Evolutionary conservation across 2,888 invertebrate genomes (phyloP), one percentile per base, ranked within the genome.

Genomic region (Margaritifera margaritifera): DNA sequence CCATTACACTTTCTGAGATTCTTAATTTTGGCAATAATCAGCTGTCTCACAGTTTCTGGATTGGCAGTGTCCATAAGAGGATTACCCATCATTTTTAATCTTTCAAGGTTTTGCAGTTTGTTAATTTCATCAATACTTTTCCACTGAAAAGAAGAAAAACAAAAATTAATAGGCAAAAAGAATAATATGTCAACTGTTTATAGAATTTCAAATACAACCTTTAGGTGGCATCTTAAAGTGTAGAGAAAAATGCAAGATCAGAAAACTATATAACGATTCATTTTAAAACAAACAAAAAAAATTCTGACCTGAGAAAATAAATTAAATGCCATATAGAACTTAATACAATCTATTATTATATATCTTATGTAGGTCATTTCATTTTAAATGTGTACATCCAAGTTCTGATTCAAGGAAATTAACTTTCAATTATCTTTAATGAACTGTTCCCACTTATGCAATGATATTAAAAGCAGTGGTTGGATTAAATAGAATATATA

Each of bases 91-190:
- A 95, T 92, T 80, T 93, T 93, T 0, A 96, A 90, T 76, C 94
- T 93, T 83, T 92, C 92, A 57, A 96, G 90, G 19, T 89, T 90
- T 42, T 91, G 89, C 64, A 98, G 89, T 89, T 95, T 96, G 85
- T 95, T 94, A 81, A 98, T 90, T 90, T 97, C 96, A 84, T 94
- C 94, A 50, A 97, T 91, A 2, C 94, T 94, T 78, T 92, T 91
- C 94, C 95, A 95, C 96, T 96, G 90, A 53, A 93, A 92, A 79
- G 65, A 70, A 64, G 8, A 64, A 51, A 62, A 53, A 54, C 27
- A 71, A 52, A 62, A 53, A 22, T n/a, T 24, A 27, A 31, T 6
- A 61, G n/a, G 25, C n/a, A 22, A 58, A 31, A 58, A 63, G 54
- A 31, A 52, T 11, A 54, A 51, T 50, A 31, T 62, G 69, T 24